Evolutionary conservation across 2,888 invertebrate genomes (phyloP), one percentile per base, ranked within the genome.

Genomic region (Cryptocheilus praepositus): DNA sequence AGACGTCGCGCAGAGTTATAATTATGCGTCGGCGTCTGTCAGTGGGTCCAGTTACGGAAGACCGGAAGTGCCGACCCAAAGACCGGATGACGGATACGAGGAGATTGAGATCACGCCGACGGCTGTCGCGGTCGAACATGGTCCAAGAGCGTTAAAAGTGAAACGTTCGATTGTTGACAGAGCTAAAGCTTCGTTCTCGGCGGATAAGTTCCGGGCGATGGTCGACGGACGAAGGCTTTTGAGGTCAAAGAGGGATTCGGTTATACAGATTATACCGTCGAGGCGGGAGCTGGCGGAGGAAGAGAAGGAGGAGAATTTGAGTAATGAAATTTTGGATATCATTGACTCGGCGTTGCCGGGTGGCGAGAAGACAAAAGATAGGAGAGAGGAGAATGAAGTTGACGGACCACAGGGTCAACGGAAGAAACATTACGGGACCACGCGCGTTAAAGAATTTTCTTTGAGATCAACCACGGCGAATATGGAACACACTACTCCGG

Each of bases 81-180:
- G 73, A 3, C 53, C 77, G 0, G 76, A 76, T 0, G 76, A 79
- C 5, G 73, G 70, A 2, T 85, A 86, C 63, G 86, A 88, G 1
- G 87, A 88, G 18, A 73, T 85, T 18, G 87, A 86, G 36, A 85
- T 86, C 36, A 81, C 82, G 0, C 87, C 88, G 0, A 80, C 83
- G 0, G 85, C 88, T 0, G 86, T 89, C 0, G 87, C 86, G 0
- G 86, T 89, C 1, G 90, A 90, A 70, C 90, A 90, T 60, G 90
- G 90, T 0, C 90, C 90, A 0, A 85, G 90, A 62, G 84, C 82
- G 2, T 57, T 89, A 55, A 84, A 83, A 61, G 46, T 75, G 0
- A 81, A 77, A 25, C 68, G 80, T 4, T 78, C 74, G 0, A 8
- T 64, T 0, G 44, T 51, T 8, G 57, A 75, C 22, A 13, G 8